Evolutionary conservation across 30 jellyfish, hydroid and myxozoan species (phyloP), one percentile per base, ranked within the genome.

Genomic region (Aurelia coerulea): DNA sequence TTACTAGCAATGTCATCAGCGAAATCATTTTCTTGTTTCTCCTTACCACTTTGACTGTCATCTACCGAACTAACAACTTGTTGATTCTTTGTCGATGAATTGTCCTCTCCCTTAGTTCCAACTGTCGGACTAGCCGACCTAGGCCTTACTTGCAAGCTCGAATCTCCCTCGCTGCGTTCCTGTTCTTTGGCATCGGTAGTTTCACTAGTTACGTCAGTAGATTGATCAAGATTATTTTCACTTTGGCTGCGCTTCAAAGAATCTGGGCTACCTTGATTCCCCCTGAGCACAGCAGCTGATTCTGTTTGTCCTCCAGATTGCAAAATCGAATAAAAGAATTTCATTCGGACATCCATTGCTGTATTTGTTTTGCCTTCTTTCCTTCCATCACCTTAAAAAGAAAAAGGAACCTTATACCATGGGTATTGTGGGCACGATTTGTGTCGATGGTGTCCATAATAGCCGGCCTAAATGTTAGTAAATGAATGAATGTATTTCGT

Each of bases 91-190:
- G 15, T 46, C 56, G 15, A 46, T 46, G 8, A 46, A 46, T 46
- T 9, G 8, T 46, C 56, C 56, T 46, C 56, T 46, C 56, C 92
- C 12, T 69, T 69, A 9, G 79, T 62, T 34, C 68, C 87, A 10
- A 89, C 92, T 62, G 95, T 80, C 0, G 98, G 96, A 66, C 97
- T 88, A 18, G 98, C 98, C 8, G 98, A 92, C 16, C 97, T 74
- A 35, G 98, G 96, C 73, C 97, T 51, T 46, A 63, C 58, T 11
- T 29, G 33, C 11, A 16, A 29, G 18, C 19, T 56, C 19, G 33
- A 76, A 15, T 59, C 87, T 32, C 31, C 87, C 10, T 52, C 79
- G 2, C 1, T 52, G 5, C 35, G 32, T 10, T 53, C 58, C 23
- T 13, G 89, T 23, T 64, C 91, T 7, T 58, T 58, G n/a, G 81